Conservation (phyloP, 2,888 invertebrate species). For the Tinea trinotella region DNA sequence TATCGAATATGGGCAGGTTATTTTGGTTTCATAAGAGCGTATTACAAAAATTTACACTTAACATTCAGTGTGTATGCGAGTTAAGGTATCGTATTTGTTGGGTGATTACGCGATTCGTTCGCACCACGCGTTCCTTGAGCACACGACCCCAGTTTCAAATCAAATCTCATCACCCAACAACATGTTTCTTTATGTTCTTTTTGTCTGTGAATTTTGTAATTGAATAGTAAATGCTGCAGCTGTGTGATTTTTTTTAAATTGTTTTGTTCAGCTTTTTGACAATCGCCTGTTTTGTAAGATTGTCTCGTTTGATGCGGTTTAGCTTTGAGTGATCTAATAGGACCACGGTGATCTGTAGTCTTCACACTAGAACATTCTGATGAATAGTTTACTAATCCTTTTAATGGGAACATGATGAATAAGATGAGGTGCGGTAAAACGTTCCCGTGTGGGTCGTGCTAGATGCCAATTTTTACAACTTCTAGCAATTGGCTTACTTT, state of each 20-base stretch:
- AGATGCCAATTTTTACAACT: no score
- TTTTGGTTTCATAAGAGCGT: no score
- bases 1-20: no score
- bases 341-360: no score
- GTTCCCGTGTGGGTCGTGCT: no score
- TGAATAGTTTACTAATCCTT: no score
- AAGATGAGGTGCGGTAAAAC: no score
- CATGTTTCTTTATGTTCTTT: slow-evolving; percentile 24
- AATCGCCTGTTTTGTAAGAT: background rate
- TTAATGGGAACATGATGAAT: no score
- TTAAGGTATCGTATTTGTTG: slow-evolving; percentile 47
- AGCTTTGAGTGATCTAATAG: no score
- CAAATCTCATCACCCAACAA: slow-evolving; percentile 59
- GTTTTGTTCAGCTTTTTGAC: slow-evolving; percentile 46
- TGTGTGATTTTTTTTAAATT: slow-evolving; percentile 49
- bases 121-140: slow-evolving; percentile 42
- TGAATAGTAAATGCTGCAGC: slow-evolving; percentile 55
- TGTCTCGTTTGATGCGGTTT: no score
- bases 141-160: slow-evolving; percentile 27
- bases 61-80: slow-evolving; percentile 53
- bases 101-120: slow-evolving; percentile 53
- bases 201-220: slow-evolving; percentile 43
- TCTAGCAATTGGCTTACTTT: no score
- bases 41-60: background rate
- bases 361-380: no score